A percentile compares a stretch with the other conserved stretches of the same genome.
These are phyloP conservation scores for Orius laevigatus DNA, from an alignment of 1,140 invertebrate genomes.

Conservation along the genomic window DNA sequence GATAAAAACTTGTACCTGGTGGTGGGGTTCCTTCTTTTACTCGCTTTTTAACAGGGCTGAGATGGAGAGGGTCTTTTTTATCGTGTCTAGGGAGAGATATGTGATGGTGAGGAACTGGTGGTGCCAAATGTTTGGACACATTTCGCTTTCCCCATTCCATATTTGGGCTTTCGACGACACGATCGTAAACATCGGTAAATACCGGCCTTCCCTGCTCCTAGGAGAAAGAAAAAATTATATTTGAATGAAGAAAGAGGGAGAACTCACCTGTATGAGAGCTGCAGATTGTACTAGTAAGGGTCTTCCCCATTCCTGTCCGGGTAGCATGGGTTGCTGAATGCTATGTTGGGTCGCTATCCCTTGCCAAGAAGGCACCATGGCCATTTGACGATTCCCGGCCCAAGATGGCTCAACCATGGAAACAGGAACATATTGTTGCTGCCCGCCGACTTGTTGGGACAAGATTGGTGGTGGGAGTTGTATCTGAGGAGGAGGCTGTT, in stretches of 20 bases:
- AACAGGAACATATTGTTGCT: constrained; percentile 75
- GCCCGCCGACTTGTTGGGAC: constrained; percentile 45
- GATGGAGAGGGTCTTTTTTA: constrained; percentile 78
- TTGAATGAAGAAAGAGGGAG: neutral
- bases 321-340: constrained; percentile 49
- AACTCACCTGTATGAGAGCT: constrained; percentile 43
- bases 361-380: constrained; percentile 77
- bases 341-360: constrained; percentile 55
- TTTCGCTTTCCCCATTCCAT: constrained; percentile 18
- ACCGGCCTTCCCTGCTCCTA: constrained; percentile 37
- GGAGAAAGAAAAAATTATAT: constrained; percentile 23
- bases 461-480: constrained; percentile 52
- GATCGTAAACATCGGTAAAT: constrained; percentile 24
- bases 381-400: constrained; percentile 59
- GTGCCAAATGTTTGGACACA: constrained; percentile 19
- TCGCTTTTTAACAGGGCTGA: constrained; percentile 94
- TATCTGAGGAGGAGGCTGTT: constrained; percentile 40
- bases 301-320: constrained; percentile 52
- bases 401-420: constrained; percentile 72
- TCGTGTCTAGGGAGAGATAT: constrained; percentile 29
- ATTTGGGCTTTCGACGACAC: constrained; percentile 22
- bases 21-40: constrained; percentile 93
- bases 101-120: constrained; percentile 27
- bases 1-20: constrained; percentile 26
- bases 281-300: constrained; percentile 66